phyloP scores from a whole-genome alignment of 2,113 vertebrate species.

The Harpagus bidentatus region DNA sequence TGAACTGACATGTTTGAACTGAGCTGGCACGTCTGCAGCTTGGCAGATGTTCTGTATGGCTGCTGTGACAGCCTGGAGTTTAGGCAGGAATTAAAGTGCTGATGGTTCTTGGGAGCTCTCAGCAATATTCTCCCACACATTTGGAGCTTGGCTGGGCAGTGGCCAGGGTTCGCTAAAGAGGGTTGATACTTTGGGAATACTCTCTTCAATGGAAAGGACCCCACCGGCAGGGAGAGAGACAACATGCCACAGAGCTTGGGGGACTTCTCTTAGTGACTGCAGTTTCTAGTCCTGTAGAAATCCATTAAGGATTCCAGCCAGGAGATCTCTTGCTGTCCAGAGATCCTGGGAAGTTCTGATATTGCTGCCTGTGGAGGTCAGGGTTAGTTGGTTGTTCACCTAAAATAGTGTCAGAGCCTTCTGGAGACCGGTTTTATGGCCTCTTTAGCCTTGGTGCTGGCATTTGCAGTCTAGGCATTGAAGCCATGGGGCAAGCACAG shows the following conservation, averaged over 20 bases:
- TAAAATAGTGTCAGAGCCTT: background rate
- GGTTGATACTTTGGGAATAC: background rate
- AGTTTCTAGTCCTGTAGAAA: background rate
- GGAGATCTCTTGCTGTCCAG: background rate
- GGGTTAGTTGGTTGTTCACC: background rate
- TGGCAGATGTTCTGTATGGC: background rate
- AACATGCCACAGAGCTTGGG: background rate
- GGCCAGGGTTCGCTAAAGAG: background rate
- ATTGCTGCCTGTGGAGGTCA: background rate
- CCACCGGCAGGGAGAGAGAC: background rate
- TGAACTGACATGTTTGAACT: background rate
- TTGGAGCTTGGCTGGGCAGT: background rate
- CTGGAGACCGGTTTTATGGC: background rate
- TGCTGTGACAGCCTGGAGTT: background rate
- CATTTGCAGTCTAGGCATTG: background rate
- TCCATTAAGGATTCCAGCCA: background rate
- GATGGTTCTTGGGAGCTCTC: background rate
- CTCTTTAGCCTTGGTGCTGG: background rate
- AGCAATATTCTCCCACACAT: background rate
- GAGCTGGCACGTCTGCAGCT: fast-evolving
- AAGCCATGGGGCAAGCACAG: background rate
- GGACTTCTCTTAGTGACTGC: background rate
- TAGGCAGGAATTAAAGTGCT: background rate
- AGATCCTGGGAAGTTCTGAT: background rate
- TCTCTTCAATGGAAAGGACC: background rate